These are phyloP conservation scores for Mactra quadrangularis DNA, from an alignment of 1,140 invertebrate genomes.

Conservation along the genomic window DNA sequence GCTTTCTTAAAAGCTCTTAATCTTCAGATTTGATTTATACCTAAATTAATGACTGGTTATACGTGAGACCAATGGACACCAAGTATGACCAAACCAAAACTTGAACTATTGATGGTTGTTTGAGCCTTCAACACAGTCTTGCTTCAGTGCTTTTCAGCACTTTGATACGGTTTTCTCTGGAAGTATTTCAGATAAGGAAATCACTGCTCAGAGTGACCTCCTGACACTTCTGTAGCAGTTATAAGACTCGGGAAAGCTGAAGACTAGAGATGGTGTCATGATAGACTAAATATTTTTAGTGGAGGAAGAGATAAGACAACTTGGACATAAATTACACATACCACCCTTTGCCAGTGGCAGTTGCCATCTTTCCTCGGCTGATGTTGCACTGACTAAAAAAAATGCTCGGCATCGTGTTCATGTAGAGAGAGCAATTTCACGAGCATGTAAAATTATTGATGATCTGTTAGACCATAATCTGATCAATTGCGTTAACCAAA, in stretches of 20 bases:
- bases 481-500: too few relatives aligned
- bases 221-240: slow-evolving; percentile 9
- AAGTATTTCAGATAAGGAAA: slow-evolving; percentile 63
- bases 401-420: slow-evolving; percentile 46
- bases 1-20: too few relatives aligned
- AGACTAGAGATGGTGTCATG: slow-evolving; percentile 56
- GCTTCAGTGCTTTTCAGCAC: too few relatives aligned
- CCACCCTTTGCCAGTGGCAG: slow-evolving; percentile 45
- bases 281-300: slow-evolving; percentile 48
- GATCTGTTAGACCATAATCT: too few relatives aligned
- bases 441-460: slow-evolving; percentile 56
- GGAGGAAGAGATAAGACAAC: slow-evolving; percentile 17
- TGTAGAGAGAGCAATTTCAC: slow-evolving; percentile 29
- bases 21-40: too few relatives aligned
- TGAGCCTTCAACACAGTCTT: too few relatives aligned
- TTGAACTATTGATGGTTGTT: too few relatives aligned
- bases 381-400: slow-evolving; percentile 38
- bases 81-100: too few relatives aligned
- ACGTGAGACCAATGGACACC: too few relatives aligned
- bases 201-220: too few relatives aligned
- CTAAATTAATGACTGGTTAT: too few relatives aligned
- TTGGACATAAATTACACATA: slow-evolving; percentile 43
- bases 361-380: slow-evolving; percentile 39
- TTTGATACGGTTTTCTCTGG: slow-evolving; percentile 65
- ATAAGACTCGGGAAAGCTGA: slow-evolving; percentile 7